A percentile compares a stretch with the other conserved stretches of the same genome.
phyloP scores from a whole-genome alignment of 2,888 invertebrate species.

The Zele albiditarsus region DNA sequence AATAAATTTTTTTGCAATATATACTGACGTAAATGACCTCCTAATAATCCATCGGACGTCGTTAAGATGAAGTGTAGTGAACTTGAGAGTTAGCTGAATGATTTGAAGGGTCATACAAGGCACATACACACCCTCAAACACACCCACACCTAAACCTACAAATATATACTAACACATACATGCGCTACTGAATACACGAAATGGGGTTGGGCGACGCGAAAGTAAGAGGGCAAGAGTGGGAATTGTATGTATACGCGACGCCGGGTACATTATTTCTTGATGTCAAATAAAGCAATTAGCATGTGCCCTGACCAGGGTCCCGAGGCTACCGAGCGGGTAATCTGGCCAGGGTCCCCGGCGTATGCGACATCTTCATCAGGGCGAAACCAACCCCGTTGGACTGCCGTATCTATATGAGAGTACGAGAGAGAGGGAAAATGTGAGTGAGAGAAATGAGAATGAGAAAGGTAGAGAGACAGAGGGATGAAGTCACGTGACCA shows the following conservation, averaged over 20 bases:
- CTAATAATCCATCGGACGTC: constrained; percentile 19
- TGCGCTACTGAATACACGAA: background rate
- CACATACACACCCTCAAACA: background rate
- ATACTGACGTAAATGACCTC: background rate
- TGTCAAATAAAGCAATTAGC: constrained; percentile 74
- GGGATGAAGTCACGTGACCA: constrained; percentile 58
- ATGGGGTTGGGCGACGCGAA: constrained; percentile 29
- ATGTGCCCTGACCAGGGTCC: constrained; percentile 70
- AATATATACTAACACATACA: background rate
- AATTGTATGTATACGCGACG: constrained; percentile 17
- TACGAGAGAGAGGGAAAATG: constrained; percentile 17
- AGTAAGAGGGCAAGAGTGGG: constrained; percentile 38
- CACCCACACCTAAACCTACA: background rate
- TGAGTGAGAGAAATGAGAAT: constrained; percentile 25
- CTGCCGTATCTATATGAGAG: background rate
- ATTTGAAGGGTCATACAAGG: constrained; percentile 35
- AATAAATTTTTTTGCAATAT: too few species aligned
- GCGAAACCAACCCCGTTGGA: constrained; percentile 46
- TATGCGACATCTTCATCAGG: constrained; percentile 73
- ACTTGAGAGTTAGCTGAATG: constrained; percentile 44
- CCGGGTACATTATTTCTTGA: constrained; percentile 70
- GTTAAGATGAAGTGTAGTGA: constrained; percentile 36
- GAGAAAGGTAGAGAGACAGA: constrained; percentile 39
- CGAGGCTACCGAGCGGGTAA: constrained; percentile 67
- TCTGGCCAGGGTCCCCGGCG: constrained; percentile 70